phyloP scores from a whole-genome alignment of 2,797 vertebrate genomes.

The Oophaga sylvatica region DNA sequence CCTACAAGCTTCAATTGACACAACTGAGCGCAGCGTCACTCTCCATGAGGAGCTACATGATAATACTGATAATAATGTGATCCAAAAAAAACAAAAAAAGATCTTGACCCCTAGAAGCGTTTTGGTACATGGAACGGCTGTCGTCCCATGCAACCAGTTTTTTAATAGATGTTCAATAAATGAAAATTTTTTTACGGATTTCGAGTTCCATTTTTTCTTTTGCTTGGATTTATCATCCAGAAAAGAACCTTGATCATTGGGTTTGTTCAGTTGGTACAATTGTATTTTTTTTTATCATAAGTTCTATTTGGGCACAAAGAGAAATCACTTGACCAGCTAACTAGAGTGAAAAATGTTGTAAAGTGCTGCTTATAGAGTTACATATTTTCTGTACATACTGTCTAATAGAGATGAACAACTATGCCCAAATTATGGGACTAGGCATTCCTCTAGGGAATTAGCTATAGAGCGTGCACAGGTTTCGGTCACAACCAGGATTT shows the following conservation, averaged over 20 bases:
- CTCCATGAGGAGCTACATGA: background rate
- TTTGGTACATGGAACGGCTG: no score
- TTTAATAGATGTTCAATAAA: no score
- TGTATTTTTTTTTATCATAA: background rate
- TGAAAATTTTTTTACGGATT: no score
- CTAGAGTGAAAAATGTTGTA: background rate
- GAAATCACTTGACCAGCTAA: background rate
- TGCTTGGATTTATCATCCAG: no score
- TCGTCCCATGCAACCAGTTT: no score
- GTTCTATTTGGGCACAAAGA: no score
- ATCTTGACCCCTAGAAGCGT: background rate
- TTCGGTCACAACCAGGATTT: background rate
- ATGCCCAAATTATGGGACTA: background rate
- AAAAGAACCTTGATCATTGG: background rate
- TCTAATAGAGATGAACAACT: background rate
- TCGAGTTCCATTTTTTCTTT: no score
- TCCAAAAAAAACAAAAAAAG: no score
- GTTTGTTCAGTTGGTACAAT: background rate
- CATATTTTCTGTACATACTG: background rate
- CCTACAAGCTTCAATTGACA: no score
- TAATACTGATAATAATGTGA: slow-evolving; percentile 11
- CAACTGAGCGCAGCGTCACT: background rate
- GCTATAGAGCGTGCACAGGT: background rate
- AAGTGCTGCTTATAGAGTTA: background rate
- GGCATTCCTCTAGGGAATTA: background rate